Percentiles rank a stretch among this genome's conserved stretches.
phyloP scores from a whole-genome alignment of 2,888 invertebrate genomes.

The Melieria picta region DNA sequence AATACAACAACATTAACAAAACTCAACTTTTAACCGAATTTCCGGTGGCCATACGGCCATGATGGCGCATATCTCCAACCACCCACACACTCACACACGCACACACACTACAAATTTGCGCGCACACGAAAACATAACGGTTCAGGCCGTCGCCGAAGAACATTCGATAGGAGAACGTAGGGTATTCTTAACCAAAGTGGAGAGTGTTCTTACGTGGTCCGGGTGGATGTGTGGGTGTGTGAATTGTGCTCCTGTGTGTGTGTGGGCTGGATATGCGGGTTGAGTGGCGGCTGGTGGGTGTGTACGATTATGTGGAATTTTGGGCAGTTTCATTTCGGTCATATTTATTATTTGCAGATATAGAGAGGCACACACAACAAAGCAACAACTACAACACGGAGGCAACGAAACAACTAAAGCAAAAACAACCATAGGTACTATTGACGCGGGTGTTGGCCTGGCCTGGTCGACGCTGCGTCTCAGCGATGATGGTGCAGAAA shows the following conservation, averaged over 20 bases:
- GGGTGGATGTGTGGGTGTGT: conserved; percentile 39
- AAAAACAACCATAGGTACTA: background rate
- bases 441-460: background rate
- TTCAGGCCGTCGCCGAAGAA: too few relatives aligned
- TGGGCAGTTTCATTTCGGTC: conserved; percentile 63
- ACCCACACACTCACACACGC: conserved; percentile 29
- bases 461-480: too few relatives aligned
- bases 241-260: conserved; percentile 1
- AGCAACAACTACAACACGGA: conserved; percentile 27
- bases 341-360: conserved; percentile 62
- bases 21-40: conserved; percentile 51
- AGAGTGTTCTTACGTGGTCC: conserved; percentile 57
- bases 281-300: conserved; percentile 16
- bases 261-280: conserved; percentile 7
- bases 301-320: conserved; percentile 57
- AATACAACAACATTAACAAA: background rate
- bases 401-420: conserved; percentile 19
- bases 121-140: conserved; percentile 10
- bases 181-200: conserved; percentile 44
- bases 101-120: conserved; percentile 25
- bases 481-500: conserved; percentile 20
- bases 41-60: conserved; percentile 57
- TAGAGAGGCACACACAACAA: conserved; percentile 50
- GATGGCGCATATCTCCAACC: conserved; percentile 59
- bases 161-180: background rate